Conservation (phyloP, 2,797 vertebrate species). For the Hyperoplus immaculatus region DNA sequence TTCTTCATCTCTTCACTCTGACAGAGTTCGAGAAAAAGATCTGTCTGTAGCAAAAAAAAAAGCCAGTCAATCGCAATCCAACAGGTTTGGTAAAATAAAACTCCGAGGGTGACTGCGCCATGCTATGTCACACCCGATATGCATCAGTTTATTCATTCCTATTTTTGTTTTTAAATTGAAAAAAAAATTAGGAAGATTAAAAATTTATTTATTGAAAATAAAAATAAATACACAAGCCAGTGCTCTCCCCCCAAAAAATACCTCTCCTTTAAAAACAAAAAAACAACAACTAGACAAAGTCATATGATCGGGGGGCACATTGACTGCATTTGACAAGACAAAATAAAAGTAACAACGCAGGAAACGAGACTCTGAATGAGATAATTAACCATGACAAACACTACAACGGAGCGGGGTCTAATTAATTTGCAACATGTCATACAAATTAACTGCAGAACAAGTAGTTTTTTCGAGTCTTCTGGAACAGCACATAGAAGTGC, state of each 20-base stretch:
- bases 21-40: constrained; percentile 64
- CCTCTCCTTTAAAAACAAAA: not conserved
- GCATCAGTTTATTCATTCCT: constrained; percentile 70
- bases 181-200: constrained; percentile 66
- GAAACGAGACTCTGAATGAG: constrained; percentile 5
- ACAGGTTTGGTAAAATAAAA: constrained; percentile 54
- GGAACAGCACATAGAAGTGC: not conserved
- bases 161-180: constrained; percentile 60
- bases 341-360: constrained; percentile 10
- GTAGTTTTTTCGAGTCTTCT: not conserved
- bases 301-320: not conserved
- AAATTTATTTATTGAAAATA: constrained; percentile 68
- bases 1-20: constrained; percentile 46
- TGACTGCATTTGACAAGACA: not conserved
- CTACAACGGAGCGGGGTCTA: not conserved
- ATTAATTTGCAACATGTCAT: not conserved
- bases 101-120: constrained; percentile 31
- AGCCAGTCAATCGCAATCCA: constrained; percentile 48
- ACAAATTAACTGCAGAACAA: not conserved
- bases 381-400: not conserved
- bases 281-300: not conserved
- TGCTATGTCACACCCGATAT: constrained; percentile 57
- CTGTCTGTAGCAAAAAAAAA: constrained; percentile 54
- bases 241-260: constrained; percentile 17
- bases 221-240: constrained; percentile 23